A percentile compares a stretch with the other conserved stretches of the same genome.
phyloP scores from a whole-genome alignment of 2,888 invertebrate genomes.

The Gastracanthus pulcherrimus region DNA sequence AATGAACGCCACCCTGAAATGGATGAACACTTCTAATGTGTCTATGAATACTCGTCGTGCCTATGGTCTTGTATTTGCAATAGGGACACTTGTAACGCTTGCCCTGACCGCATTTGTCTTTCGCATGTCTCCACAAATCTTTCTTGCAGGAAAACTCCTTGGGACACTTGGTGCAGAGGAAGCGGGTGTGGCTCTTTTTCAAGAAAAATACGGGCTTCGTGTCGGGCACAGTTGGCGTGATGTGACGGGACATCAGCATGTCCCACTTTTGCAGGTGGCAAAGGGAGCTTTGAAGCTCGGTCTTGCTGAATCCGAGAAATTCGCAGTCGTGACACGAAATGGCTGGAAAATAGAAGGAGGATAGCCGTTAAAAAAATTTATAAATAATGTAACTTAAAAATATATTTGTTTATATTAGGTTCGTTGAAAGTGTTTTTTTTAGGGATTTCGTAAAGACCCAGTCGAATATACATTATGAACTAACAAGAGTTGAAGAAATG shows the following conservation, averaged over 20 bases:
- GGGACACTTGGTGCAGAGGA: conserved; percentile 62
- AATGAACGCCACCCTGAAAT: neutral
- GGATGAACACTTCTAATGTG: conserved; percentile 57
- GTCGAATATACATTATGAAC: too few relatives aligned
- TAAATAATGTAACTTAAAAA: too few relatives aligned
- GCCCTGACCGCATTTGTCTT: conserved; percentile 71
- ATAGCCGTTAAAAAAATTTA: too few relatives aligned
- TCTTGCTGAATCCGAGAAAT: conserved; percentile 3
- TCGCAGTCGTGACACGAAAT: neutral
- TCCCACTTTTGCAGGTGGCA: neutral
- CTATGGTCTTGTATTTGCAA: conserved; percentile 63
- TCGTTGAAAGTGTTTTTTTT: too few relatives aligned
- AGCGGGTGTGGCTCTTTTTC: conserved; percentile 2
- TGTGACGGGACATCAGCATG: neutral
- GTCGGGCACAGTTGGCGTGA: neutral
- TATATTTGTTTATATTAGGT: too few relatives aligned
- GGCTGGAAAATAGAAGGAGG: neutral
- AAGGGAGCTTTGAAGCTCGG: conserved; percentile 2
- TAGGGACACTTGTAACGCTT: conserved; percentile 74
- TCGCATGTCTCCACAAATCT: conserved; percentile 66
- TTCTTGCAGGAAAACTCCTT: conserved; percentile 60
- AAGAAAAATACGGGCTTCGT: neutral
- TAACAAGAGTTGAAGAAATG: too few relatives aligned
- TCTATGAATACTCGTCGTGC: conserved; percentile 54
- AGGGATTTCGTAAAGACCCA: too few relatives aligned